A percentile compares a stretch with the other conserved stretches of the same genome.
phyloP scores from a whole-genome alignment of 2,797 vertebrate species.

The Neomorphus geoffroyi region DNA sequence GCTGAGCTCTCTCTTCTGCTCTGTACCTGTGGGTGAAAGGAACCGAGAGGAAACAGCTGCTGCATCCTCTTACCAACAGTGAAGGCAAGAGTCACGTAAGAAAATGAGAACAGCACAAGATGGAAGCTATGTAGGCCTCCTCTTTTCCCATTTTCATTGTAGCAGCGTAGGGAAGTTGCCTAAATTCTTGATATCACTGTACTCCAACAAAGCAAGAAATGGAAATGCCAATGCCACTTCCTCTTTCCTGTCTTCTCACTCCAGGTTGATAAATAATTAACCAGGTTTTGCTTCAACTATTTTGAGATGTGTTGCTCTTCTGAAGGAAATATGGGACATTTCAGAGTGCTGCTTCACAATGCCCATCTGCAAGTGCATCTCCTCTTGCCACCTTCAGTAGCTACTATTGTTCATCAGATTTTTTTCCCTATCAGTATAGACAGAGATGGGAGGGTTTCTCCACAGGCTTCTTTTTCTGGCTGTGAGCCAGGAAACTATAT shows the following conservation, averaged over 20 bases:
- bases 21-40: neutral
- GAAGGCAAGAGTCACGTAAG: neutral
- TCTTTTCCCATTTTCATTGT: neutral
- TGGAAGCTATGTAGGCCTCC: neutral
- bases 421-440: neutral
- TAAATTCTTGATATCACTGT: neutral
- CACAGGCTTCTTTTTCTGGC: neutral
- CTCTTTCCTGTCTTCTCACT: neutral
- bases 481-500: neutral
- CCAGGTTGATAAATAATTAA: neutral
- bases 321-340: neutral
- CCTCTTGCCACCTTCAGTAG: neutral
- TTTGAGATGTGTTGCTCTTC: neutral
- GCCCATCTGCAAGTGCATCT: neutral
- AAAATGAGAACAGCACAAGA: neutral
- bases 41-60: neutral
- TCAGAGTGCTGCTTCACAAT: neutral
- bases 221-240: neutral
- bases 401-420: neutral
- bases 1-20: neutral
- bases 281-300: neutral
- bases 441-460: neutral
- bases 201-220: neutral
- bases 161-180: neutral
- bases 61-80: neutral